Conservation (phyloP, 2,113 vertebrate genomes). For the Trematomus loennbergii region DNA sequence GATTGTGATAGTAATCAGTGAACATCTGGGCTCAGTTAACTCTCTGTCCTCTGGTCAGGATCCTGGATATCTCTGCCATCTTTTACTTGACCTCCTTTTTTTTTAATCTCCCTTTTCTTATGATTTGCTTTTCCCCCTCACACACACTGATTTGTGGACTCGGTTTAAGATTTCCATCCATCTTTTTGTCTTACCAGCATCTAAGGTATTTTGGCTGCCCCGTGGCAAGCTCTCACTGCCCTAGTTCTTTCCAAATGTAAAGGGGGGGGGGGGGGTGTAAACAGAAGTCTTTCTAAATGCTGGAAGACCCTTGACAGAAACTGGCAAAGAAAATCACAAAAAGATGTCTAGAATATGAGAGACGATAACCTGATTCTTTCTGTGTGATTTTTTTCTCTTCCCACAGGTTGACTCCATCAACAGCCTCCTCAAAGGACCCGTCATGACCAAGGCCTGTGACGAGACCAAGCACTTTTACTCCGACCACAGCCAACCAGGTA, state of each 20-base stretch:
- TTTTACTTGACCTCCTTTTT: slow-evolving; percentile 39
- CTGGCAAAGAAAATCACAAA: background rate
- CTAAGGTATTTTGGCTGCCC: slow-evolving; percentile 53
- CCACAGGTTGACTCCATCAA: slow-evolving; percentile 95
- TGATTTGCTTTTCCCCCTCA: background rate
- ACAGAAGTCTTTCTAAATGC: slow-evolving; percentile 23
- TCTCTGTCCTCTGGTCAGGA: slow-evolving; percentile 47
- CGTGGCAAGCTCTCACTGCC: slow-evolving; percentile 27
- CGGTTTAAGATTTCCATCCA: slow-evolving; percentile 23
- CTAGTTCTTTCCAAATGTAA: slow-evolving; percentile 56
- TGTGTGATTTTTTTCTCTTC: background rate
- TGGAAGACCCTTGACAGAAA: slow-evolving; percentile 1
- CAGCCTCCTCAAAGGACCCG: slow-evolving; percentile 90
- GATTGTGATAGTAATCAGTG: slow-evolving; percentile 52
- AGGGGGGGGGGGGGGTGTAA: slow-evolving; percentile 46
- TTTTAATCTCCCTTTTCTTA: slow-evolving; percentile 2
- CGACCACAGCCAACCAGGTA: slow-evolving; percentile 95
- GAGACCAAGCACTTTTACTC: slow-evolving; percentile 96
- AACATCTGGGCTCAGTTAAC: slow-evolving; percentile 70
- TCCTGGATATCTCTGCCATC: slow-evolving; percentile 44
- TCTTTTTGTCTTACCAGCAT: slow-evolving; percentile 20
- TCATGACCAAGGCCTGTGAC: slow-evolving; percentile 95
- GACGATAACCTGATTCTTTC: background rate
- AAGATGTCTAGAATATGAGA: background rate
- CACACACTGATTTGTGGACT: background rate